Evolutionary conservation across 2,888 invertebrate genomes (phyloP), one percentile per base, ranked within the genome.

Genomic region (Scaptomyza parva): DNA sequence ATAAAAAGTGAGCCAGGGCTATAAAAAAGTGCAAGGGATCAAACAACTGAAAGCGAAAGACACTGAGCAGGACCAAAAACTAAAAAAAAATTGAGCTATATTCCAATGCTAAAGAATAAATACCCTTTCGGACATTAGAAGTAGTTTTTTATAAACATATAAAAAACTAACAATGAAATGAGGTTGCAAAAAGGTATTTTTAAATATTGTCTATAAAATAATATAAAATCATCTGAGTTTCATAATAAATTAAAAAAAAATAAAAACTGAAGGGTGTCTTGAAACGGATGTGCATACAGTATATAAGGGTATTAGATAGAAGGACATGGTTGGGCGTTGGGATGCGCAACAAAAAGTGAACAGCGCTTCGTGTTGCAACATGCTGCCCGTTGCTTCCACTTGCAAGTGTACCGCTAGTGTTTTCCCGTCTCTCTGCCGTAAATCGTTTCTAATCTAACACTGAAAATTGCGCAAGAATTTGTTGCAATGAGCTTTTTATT

Each of bases 401-500:
- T 30, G 20, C 30, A 40, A 47, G 30, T 14, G 28, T 37, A 18
- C 41, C 20, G 8, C 17, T 8, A 35, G n/a, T 8, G 26, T 11
- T 17, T 28, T 7, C 33, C 7, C 26, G n/a, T n/a, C 12, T 37
- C 44, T 14, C 35, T 3, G 2, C 17, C 14, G 54, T 39, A 54
- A 69, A 69, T 50, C 70, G 73, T 70, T 86, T 84, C 88, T 84
- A 84, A 84, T 84, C 83, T 82, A 78, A 86, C 88, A 82, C 79
- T 62, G 88, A 79, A 84, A 88, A 88, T 86, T 86, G 83, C 70
- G 80, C 72, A 77, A 86, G 86, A 88, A 86, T 86, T 84, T 82
- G 80, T 88, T 82, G 88, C 88, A 84, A 84, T 88, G 88, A 84
- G 86, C 84, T 88, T 84, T 84, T 84, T 88, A 84, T 79, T 84